Base-by-base conservation (phyloP, 1,140 invertebrate species). In the Pseudomyrmex gracilis region DNA sequence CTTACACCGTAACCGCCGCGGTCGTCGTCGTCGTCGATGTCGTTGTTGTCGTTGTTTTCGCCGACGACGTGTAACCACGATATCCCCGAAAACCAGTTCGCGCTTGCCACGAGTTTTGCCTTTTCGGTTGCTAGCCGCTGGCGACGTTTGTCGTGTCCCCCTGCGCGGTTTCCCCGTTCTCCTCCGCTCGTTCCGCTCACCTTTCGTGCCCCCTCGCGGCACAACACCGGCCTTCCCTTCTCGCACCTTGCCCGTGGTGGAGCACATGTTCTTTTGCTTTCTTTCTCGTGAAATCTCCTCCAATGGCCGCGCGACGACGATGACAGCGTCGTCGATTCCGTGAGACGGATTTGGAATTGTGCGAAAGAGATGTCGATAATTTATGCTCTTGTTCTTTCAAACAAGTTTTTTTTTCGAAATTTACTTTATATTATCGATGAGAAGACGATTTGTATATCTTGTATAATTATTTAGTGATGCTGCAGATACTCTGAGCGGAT, bases 101-200 rank as follows among this genome's bases (percentile, higher is more conserved):
- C 64, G 73, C 84, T 86, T 76, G 67, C 34, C 85, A 55, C 60
- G 84, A 88, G 83, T 89, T 90, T 91, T 88, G 85, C 90, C 90
- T 91, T 91, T 91, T 90, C 89, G 88, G 90, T 91, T 91, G 87
- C 89, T 91, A 90, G 90, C 90, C 90, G 89, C 89, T 83, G 90
- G 90, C 89, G 77, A 89, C 64, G 85, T 87, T 85, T 85, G 74
- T 83, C 85, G 78, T 68, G 63, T 51, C 51, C 17, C 71, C 45
- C 78, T 57, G 55, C 73, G 49, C 64, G 53, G 53, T 84, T 80
- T 82, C n/a, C 45, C 73, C 45, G 68, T 58, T 51, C 9, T 17
- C 20, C 51, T 10, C 12, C 51, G 24, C 49, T 20, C 61, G 47
- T 58, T 55, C 68, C 57, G 47, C 71, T 63, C 34, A 70, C 67